Evolutionary conservation across 2,113 vertebrate species (phyloP).

Genomic region (Oryzias curvinotus): DNA sequence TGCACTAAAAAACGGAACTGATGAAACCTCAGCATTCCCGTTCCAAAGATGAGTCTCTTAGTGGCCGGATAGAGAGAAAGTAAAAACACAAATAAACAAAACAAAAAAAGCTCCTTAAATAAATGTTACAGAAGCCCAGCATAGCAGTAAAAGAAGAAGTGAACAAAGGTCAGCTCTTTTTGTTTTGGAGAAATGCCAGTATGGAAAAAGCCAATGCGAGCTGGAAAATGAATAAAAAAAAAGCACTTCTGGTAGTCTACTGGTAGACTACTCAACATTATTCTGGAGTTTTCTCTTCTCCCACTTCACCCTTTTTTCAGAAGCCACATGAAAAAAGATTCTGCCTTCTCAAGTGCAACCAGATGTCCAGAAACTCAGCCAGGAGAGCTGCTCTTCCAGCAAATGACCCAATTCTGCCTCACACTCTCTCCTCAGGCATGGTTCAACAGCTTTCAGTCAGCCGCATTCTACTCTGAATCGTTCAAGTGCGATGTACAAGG

Average conservation of each 20-base stretch:
- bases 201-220: background rate
- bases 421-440: slow-evolving; percentile 16
- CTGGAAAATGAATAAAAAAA: too few species aligned
- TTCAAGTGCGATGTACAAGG: slow-evolving; percentile 56
- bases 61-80: background rate
- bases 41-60: background rate
- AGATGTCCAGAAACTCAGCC: slow-evolving; percentile 64
- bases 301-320: slow-evolving; percentile 22
- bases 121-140: background rate
- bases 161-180: too few species aligned
- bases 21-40: background rate
- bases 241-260: too few species aligned
- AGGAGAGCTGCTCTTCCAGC: slow-evolving; percentile 43
- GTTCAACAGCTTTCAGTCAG: slow-evolving; percentile 49
- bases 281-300: slow-evolving; percentile 11
- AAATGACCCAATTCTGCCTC: slow-evolving; percentile 43
- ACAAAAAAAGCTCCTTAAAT: background rate
- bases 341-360: slow-evolving; percentile 58
- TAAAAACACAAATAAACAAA: background rate
- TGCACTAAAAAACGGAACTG: too few species aligned
- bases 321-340: slow-evolving; percentile 24
- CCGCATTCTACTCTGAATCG: slow-evolving; percentile 40
- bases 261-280: background rate
- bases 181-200: background rate
- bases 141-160: too few species aligned